These are phyloP conservation scores for Pemphigus obesinymphae DNA, from an alignment of 1,140 invertebrate genomes.

Conservation along the genomic window DNA sequence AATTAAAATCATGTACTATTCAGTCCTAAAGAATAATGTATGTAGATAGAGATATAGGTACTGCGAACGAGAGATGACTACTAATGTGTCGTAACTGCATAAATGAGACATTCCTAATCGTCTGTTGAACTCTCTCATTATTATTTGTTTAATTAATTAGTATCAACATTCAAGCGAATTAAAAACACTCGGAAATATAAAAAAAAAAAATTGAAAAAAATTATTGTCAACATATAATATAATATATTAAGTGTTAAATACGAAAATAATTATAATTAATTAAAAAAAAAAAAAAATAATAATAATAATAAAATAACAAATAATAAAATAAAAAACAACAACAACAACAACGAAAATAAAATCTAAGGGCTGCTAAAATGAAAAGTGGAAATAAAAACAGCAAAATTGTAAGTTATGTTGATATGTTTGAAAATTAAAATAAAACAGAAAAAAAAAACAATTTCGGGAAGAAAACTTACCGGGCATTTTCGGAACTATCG, in stretches of 20 bases:
- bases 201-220: constrained; percentile 25
- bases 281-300: constrained; percentile 24
- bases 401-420: constrained; percentile 38
- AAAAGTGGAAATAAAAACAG: constrained; percentile 26
- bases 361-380: constrained; percentile 28
- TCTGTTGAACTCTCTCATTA: constrained; percentile 6
- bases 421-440: constrained; percentile 38
- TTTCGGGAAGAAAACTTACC: constrained; percentile 40
- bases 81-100: not conserved
- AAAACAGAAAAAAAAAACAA: constrained; percentile 35
- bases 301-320: constrained; percentile 22
- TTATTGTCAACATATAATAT: constrained; percentile 38
- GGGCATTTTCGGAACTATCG: constrained; percentile 40
- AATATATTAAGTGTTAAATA: constrained; percentile 34
- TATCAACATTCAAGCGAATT: constrained; percentile 42
- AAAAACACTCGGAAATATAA: constrained; percentile 40
- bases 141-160: constrained; percentile 19
- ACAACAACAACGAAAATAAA: constrained; percentile 37
- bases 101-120: constrained; percentile 21
- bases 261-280: constrained; percentile 33
- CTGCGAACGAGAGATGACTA: constrained; percentile 12
- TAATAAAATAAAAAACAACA: constrained; percentile 33
- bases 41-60: not conserved
- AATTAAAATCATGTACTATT: not conserved
- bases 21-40: not conserved